Evolutionary conservation across 2,888 invertebrate genomes (phyloP), one percentile per base, ranked within the genome.

Genomic region (Andrena haemorrhoa): DNA sequence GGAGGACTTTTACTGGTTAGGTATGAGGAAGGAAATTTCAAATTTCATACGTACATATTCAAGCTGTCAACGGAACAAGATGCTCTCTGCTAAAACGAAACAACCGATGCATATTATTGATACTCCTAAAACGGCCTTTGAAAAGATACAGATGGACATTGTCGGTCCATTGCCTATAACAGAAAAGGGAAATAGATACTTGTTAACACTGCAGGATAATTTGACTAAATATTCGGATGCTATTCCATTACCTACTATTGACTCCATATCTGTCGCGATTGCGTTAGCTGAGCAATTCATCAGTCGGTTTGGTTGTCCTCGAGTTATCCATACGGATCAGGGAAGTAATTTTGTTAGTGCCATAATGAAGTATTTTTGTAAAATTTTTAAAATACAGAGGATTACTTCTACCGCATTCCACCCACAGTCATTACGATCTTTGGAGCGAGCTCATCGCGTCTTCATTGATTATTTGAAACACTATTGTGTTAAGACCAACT

Each of bases 351-450:
- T 51, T n/a, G 16, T 51, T 51, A 51, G 51, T 5, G 16, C 5
- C n/a, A 5, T 51, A 5, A 51, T 51, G 51, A 51, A 51, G 5
- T 20, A 51, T n/a, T 51, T 51, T 20, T 51, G n/a, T 51, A 51
- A n/a, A 2, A 51, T 51, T 0, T 51, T 51, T n/a, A 51, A 51
- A n/a, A 51, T 51, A n/a, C 51, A 51, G 16, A 12, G 51, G n/a
- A 51, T 51, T 51, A 51, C 51, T n/a, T 51, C 51, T 51, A 51
- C 51, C 1, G 51, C 51, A n/a, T 51, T 51, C n/a, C 51, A 51
- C n/a, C 51, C 51, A 16, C 51, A 51, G 20, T 51, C 51, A n/a
- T 51, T 51, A 3, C 20, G 51, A 3, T 51, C 51, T 51, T n/a
- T 12, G 2, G 47, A 47, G 12, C 8, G 47, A 10, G 47, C 47